Base-by-base conservation (phyloP, 1,140 invertebrate genomes). In the Rhynchophorus ferrugineus region DNA sequence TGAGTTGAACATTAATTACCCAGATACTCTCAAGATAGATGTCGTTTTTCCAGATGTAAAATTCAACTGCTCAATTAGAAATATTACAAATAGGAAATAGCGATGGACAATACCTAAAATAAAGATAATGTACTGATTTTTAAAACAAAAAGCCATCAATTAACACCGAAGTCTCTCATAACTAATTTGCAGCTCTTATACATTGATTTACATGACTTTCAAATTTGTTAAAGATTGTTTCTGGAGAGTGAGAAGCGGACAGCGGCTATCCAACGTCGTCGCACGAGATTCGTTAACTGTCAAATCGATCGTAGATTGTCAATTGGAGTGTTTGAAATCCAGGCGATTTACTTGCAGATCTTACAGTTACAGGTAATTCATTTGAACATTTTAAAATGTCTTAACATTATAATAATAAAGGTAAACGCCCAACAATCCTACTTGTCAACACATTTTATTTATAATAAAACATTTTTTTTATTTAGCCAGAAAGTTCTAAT, bases 291-390 rank as follows among this genome's bases (percentile, higher is more conserved):
- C 82, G 0, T 63, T 84, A 0, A 78, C 74, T 0, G 82, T 81
- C 1, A 72, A 80, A 1, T 80, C 80, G 2, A 73, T 88, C 2
- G 84, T 83, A 0, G 83, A 87, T 17, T 89, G 86, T 60, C 83
- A 89, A 65, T 70, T 81, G 9, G 82, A 84, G 56, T 89, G 85
- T 56, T 77, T 86, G 3, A 70, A 75, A 35, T 74, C 80, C 0
- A 71, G 71, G 1, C 75, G 77, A 34, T 89, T 88, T 69, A 82
- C 83, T 11, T 89, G 87, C 58, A 74, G 84, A 44, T 82, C 83
- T 24, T 87, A 88, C 57, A 84, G 84, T 54, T 89, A 79, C 61
- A 80, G 82, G 80, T 85, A 71, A 62, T n/a, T n/a, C n/a, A n/a
- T n/a, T n/a, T n/a, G n/a, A n/a, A n/a, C n/a, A n/a, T n/a, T n/a